Conservation (phyloP, 30 jellyfish, hydroid and myxozoan species). For the Aurelia sp. region DNA sequence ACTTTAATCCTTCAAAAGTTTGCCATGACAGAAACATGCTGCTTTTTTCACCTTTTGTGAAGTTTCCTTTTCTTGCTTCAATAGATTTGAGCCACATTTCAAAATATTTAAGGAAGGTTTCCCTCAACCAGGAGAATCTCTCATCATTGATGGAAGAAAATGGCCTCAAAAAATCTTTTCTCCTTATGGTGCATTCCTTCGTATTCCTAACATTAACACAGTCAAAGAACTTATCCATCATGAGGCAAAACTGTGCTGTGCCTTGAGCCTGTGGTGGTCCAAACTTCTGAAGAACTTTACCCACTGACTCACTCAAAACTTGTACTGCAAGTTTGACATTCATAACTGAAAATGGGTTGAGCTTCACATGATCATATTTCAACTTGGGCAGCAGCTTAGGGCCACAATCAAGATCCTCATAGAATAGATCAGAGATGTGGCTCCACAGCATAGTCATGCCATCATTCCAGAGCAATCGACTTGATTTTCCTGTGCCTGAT, state of each 20-base stretch:
- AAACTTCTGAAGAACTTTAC: constrained; percentile 30
- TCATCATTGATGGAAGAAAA: constrained; percentile 37
- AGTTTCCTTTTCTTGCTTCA: constrained; percentile 40
- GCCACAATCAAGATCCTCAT: constrained; percentile 63
- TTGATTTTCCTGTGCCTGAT: constrained; percentile 3
- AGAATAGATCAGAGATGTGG: constrained; percentile 43
- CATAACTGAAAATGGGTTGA: constrained; percentile 52
- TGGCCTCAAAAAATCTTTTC: constrained; percentile 67
- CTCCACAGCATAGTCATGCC: constrained; percentile 30
- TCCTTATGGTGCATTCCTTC: constrained; percentile 23
- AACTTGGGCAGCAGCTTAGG: constrained; percentile 37
- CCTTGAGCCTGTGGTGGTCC: constrained; percentile 59
- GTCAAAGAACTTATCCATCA: constrained; percentile 69
- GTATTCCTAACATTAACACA: constrained; percentile 63
- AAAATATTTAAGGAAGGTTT: constrained; percentile 44
- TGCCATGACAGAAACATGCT: constrained; percentile 65
- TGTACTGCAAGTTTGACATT: constrained; percentile 49
- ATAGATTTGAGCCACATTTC: constrained; percentile 43
- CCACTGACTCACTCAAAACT: constrained; percentile 52
- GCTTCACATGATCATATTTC: constrained; percentile 29
- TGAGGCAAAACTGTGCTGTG: constrained; percentile 53
- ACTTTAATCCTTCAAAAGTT: constrained; percentile 64
- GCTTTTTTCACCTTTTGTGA: constrained; percentile 11
- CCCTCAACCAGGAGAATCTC: constrained; percentile 51
- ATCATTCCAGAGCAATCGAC: constrained; percentile 25